Percentiles rank a stretch among this genome's conserved stretches.
Evolutionary conservation across 2,113 vertebrate species (phyloP).

Genomic region (Scomber scombrus): DNA sequence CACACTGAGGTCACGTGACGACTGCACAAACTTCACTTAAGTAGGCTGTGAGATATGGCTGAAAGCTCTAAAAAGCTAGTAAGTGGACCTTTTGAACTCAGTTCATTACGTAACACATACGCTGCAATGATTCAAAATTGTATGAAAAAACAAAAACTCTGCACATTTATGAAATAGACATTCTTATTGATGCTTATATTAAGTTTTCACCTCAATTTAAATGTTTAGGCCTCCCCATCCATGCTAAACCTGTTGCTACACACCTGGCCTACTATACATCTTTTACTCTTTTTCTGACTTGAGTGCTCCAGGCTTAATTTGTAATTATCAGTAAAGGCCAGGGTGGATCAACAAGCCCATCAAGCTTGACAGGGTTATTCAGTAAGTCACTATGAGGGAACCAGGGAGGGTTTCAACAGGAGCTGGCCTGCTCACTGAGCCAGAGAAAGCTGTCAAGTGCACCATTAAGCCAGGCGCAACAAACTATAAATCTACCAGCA

Average conservation of each 20-base stretch:
- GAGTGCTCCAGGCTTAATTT: conserved; percentile 11
- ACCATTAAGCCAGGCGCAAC: conserved; percentile 58
- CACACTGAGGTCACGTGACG: too few species aligned
- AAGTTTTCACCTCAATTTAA: neutral
- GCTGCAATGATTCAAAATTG: neutral
- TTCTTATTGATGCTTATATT: too few species aligned
- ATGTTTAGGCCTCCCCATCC: neutral
- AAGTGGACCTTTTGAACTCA: too few species aligned
- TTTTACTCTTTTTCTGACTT: neutral
- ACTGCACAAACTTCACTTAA: too few species aligned
- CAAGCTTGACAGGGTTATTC: conserved; percentile 38
- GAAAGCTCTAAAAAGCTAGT: too few species aligned
- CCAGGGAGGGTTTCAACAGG: conserved; percentile 35
- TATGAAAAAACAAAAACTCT: neutral
- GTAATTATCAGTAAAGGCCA: conserved; percentile 20
- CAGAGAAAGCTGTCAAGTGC: conserved; percentile 66
- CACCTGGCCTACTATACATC: neutral
- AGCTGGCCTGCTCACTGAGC: conserved; percentile 48
- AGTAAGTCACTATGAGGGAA: conserved; percentile 48
- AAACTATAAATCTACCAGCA: conserved; percentile 57
- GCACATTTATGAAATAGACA: neutral
- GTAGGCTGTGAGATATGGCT: too few species aligned
- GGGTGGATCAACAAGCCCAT: conserved; percentile 20
- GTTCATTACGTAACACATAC: neutral
- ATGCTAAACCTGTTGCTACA: neutral